Conservation (phyloP, 2,797 vertebrate species). For the Danio jaintianensis region DNA sequence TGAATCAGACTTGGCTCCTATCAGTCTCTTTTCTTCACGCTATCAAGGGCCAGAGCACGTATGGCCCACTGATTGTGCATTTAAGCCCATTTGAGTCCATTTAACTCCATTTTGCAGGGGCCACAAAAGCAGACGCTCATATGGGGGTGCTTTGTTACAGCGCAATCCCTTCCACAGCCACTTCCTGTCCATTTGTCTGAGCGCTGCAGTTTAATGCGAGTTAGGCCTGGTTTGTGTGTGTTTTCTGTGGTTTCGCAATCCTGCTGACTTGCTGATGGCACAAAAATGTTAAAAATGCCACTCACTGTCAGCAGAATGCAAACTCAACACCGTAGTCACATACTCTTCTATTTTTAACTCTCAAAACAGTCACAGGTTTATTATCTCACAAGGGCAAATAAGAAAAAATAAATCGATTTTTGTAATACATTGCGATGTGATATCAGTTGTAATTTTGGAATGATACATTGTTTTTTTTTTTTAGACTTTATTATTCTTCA, state of each 20-base stretch:
- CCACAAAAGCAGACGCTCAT: constrained; percentile 58
- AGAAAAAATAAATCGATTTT: background rate
- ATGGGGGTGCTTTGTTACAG: constrained; percentile 70
- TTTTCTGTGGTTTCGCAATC: constrained; percentile 39
- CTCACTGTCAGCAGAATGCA: constrained; percentile 49
- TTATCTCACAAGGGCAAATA: background rate
- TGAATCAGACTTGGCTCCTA: constrained; percentile 39
- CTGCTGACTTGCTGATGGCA: constrained; percentile 52
- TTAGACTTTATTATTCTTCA: background rate
- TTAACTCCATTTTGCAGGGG: constrained; percentile 71
- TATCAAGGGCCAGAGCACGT: constrained; percentile 44
- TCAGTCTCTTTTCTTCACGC: constrained; percentile 22
- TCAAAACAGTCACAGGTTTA: constrained; percentile 8
- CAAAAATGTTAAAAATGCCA: constrained; percentile 57
- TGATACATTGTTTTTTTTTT: background rate
- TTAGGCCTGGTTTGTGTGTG: constrained; percentile 31
- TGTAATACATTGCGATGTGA: background rate
- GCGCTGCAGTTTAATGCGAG: constrained; percentile 22
- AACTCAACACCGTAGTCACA: constrained; percentile 36
- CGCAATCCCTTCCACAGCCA: constrained; percentile 24
- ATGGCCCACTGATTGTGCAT: constrained; percentile 48
- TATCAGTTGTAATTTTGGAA: background rate
- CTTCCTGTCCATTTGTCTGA: constrained; percentile 49
- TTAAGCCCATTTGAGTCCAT: constrained; percentile 69
- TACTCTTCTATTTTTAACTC: constrained; percentile 39